A percentile compares a stretch with the other conserved stretches of the same genome.
Evolutionary conservation across 2,113 vertebrate species (phyloP).

Genomic region (Pteronura brasiliensis): DNA sequence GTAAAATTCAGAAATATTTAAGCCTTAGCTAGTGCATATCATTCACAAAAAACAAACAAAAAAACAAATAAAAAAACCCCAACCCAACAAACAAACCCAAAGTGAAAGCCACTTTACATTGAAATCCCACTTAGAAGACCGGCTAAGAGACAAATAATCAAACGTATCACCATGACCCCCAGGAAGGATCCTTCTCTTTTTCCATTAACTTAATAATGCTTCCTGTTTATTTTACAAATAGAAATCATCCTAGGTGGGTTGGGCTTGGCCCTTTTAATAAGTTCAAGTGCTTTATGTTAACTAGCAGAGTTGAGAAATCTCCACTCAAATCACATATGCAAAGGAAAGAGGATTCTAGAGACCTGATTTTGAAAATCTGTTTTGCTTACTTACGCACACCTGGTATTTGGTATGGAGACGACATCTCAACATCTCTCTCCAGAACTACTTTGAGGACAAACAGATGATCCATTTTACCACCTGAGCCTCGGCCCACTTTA

Average conservation of each 20-base stretch:
- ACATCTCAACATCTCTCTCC: neutral
- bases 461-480: neutral
- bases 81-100: neutral
- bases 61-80: neutral
- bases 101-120: neutral
- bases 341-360: constrained; percentile 22
- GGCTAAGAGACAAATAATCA: neutral
- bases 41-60: neutral
- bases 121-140: constrained; percentile 33
- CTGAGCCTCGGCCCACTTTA: neutral
- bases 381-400: neutral
- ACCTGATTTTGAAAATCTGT: neutral
- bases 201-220: neutral
- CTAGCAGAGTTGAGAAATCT: neutral
- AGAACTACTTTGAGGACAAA: constrained; percentile 22
- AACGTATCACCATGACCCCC: neutral
- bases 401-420: neutral
- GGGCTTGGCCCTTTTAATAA: neutral
- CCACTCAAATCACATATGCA: constrained; percentile 4
- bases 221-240: neutral
- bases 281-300: constrained; percentile 15
- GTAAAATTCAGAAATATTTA: constrained; percentile 46
- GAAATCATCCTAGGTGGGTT: neutral
- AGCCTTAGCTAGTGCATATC: constrained; percentile 35
- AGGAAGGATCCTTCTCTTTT: neutral